phyloP scores from a whole-genome alignment of 2,888 invertebrate species.

The Coenonympha glycerion region DNA sequence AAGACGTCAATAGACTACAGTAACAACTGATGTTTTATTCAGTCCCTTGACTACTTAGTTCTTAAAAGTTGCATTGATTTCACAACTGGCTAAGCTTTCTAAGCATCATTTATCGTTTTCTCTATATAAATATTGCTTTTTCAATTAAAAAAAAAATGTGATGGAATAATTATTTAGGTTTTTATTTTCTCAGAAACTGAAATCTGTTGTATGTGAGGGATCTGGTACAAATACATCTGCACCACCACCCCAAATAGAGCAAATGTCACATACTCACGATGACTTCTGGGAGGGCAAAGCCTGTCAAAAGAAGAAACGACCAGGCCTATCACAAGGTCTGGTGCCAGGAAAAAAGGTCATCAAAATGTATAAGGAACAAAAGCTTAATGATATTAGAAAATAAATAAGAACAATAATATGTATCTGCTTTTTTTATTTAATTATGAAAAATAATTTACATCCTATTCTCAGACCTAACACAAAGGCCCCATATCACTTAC shows the following conservation, averaged over 20 bases:
- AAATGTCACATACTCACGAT: constrained; percentile 55
- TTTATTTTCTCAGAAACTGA: constrained; percentile 46
- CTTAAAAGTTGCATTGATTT: too few relatives aligned
- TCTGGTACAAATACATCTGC: constrained; percentile 55
- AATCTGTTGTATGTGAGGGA: constrained; percentile 62
- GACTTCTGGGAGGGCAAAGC: constrained; percentile 67
- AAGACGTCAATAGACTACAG: too few relatives aligned
- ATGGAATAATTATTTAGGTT: not conserved
- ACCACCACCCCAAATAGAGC: constrained; percentile 45
- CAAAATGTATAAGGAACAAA: constrained; percentile 83
- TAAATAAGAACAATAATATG: constrained; percentile 33
- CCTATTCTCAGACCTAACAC: too few relatives aligned
- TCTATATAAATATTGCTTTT: too few relatives aligned
- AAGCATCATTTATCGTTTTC: too few relatives aligned
- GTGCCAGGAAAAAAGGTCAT: constrained; percentile 90
- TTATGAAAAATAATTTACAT: too few relatives aligned
- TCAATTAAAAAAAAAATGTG: too few relatives aligned
- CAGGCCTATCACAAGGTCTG: constrained; percentile 84
- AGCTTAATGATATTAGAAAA: constrained; percentile 55
- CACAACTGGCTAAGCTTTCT: too few relatives aligned
- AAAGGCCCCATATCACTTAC: too few relatives aligned
- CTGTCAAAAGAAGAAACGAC: constrained; percentile 81
- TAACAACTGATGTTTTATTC: too few relatives aligned
- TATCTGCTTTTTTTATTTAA: not conserved
- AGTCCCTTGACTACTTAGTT: too few relatives aligned